Percentiles rank a stretch among this genome's conserved stretches.
phyloP scores from a whole-genome alignment of 2,888 invertebrate genomes.

The Ctenicera cuprea region DNA sequence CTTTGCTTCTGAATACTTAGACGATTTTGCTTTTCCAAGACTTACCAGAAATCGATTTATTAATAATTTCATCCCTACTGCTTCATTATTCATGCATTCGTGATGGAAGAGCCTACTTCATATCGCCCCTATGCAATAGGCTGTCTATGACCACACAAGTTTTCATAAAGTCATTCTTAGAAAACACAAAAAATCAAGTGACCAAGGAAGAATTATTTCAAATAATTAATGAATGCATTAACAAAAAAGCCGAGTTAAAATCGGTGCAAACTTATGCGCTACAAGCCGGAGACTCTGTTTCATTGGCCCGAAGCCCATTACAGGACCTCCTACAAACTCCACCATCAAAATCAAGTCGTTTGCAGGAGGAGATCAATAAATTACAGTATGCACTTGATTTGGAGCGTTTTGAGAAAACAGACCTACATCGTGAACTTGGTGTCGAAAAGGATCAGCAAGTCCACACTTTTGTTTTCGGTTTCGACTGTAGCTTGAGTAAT shows the following conservation, averaged over 20 bases:
- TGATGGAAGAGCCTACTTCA: slow-evolving; percentile 66
- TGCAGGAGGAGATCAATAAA: slow-evolving; percentile 72
- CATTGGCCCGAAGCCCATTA: slow-evolving; percentile 58
- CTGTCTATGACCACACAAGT: slow-evolving; percentile 64
- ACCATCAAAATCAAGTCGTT: slow-evolving; percentile 56
- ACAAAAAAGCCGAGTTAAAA: slow-evolving; percentile 5
- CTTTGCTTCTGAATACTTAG: slow-evolving; percentile 55
- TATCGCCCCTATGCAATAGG: slow-evolving; percentile 66
- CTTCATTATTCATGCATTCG: slow-evolving; percentile 69
- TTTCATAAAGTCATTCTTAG: slow-evolving; percentile 66
- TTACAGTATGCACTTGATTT: slow-evolving; percentile 77
- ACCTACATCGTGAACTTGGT: slow-evolving; percentile 77
- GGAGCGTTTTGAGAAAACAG: slow-evolving; percentile 78
- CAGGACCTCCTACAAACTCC: slow-evolving; percentile 67
- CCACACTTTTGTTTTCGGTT: too few species aligned
- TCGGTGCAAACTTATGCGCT: slow-evolving; percentile 50
- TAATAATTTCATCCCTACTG: slow-evolving; percentile 64
- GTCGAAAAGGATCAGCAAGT: slow-evolving; percentile 74
- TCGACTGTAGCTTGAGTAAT: too few species aligned
- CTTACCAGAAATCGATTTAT: slow-evolving; percentile 59
- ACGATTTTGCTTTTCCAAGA: slow-evolving; percentile 57
- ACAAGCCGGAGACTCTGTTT: slow-evolving; percentile 54
- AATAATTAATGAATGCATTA: slow-evolving; percentile 60
- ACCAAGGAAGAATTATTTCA: slow-evolving; percentile 61
- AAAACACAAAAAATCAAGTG: slow-evolving; percentile 61